Evolutionary conservation across 2,113 vertebrate genomes (phyloP).

Genomic region (Eulacestoma nigropectus): DNA sequence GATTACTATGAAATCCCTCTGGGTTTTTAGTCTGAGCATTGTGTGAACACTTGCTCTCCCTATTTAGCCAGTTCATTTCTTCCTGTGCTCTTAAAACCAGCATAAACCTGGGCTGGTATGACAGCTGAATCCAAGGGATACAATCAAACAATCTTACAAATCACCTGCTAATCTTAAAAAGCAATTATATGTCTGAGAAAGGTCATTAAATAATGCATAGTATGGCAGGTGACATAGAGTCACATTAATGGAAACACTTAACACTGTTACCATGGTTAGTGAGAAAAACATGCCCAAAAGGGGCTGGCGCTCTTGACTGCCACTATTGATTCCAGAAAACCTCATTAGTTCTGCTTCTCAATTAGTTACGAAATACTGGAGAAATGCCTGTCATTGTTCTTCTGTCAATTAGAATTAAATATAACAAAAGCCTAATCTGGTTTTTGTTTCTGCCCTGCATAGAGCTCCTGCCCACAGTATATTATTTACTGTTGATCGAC

Average conservation of each 20-base stretch:
- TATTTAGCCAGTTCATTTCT: neutral
- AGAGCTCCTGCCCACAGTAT: neutral
- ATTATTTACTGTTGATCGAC: neutral
- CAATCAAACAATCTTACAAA: neutral
- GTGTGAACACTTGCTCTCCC: neutral
- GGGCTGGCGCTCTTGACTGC: neutral
- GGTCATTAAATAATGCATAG: conserved; percentile 21
- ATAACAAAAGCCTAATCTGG: neutral
- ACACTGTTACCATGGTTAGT: conserved; percentile 2
- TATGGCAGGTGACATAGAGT: neutral
- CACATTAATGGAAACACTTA: conserved; percentile 5
- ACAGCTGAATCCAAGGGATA: neutral
- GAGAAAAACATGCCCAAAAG: conserved; percentile 10
- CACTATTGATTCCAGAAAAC: neutral
- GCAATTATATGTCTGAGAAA: conserved; percentile 15
- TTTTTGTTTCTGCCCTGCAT: neutral
- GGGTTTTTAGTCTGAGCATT: neutral
- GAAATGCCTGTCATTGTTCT: conserved; percentile 7
- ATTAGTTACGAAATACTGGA: neutral
- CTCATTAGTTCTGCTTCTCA: conserved; percentile 32
- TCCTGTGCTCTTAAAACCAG: neutral
- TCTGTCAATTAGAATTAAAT: neutral
- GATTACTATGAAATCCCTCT: neutral
- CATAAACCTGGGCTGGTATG: neutral
- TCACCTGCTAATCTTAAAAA: conserved; percentile 27